Evolutionary conservation across 2,888 invertebrate species (phyloP), one percentile per base, ranked within the genome.

Genomic region (Tanypteryx hageni): DNA sequence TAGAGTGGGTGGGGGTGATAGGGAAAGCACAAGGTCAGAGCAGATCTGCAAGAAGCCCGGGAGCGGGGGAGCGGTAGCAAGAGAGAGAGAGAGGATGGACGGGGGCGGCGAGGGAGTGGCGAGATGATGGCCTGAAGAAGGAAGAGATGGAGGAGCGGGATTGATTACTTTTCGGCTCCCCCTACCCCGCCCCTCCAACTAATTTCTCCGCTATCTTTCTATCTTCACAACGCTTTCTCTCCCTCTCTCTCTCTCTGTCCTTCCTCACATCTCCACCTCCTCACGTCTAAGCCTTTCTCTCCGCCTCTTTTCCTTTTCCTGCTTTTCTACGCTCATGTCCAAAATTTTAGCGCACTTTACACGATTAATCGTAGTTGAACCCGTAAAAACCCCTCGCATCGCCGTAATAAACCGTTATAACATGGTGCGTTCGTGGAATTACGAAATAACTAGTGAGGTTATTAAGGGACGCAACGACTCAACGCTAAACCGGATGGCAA

Each of bases 11-110:
- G n/a, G 64, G 14, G 64, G 64, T 64, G 14, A 64, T 64, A 22
- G 68, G 22, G 68, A 68, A 68, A 68, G 68, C 68, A n/a, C 68
- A 68, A 68, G 68, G 68, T 68, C 68, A 64, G 64, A 64, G 64
- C 64, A 68, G 22, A 64, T 64, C 64, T 64, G 64, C 64, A 64
- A 68, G 68, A 68, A n/a, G 68, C 68, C 68, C 68, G 68, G 68
- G 68, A 68, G 68, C 44, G 68, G 22, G 44, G 44, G 44, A 44
- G 44, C 5, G 68, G 68, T 1, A 44, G n/a, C 5, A 64, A 18
- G 64, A 18, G 82, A 83, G 57, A 44, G 44, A 44, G 27, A n/a
- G n/a, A 11, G 27, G 83, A 44, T 10, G 57, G 2, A 11, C 2
- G 76, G 7, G 11, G 31, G 82, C 44, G 83, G 18, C 18, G n/a